These are phyloP conservation scores for Plebejus argus DNA, from an alignment of 2,888 invertebrate species.

Conservation along the genomic window DNA sequence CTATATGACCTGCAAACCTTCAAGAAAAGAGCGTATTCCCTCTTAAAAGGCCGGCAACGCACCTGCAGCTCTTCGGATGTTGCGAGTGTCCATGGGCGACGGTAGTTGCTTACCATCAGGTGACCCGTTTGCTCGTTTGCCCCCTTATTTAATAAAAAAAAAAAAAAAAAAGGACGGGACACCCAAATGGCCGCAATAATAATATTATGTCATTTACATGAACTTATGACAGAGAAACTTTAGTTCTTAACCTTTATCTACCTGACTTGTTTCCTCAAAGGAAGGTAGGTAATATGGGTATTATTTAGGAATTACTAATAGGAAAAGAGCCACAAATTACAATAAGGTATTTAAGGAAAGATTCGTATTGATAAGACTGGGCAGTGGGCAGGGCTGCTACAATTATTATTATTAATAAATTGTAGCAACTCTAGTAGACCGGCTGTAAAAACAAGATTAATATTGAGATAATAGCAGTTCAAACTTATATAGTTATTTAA, in stretches of 20 bases:
- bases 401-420: too few species aligned
- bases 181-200: not conserved
- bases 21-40: too few species aligned
- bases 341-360: not conserved
- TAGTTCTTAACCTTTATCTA: not conserved
- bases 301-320: not conserved
- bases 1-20: too few species aligned
- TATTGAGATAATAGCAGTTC: not conserved
- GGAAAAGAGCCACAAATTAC: not conserved
- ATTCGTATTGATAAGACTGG: too few species aligned
- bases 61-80: too few species aligned
- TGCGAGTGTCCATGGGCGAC: too few species aligned
- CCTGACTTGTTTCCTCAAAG: not conserved
- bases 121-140: too few species aligned
- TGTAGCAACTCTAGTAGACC: too few species aligned
- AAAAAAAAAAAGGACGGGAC: constrained; percentile 23
- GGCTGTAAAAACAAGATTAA: not conserved
- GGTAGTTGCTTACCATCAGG: too few species aligned
- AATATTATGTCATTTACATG: constrained; percentile 3
- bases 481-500: not conserved
- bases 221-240: not conserved
- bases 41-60: too few species aligned
- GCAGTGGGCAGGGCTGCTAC: too few species aligned
- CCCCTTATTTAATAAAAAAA: too few species aligned
- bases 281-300: not conserved